A percentile compares a stretch with the other conserved stretches of the same genome.
Conservation (phyloP, 2,888 invertebrate genomes). For the Rotaria macrura region DNA sequence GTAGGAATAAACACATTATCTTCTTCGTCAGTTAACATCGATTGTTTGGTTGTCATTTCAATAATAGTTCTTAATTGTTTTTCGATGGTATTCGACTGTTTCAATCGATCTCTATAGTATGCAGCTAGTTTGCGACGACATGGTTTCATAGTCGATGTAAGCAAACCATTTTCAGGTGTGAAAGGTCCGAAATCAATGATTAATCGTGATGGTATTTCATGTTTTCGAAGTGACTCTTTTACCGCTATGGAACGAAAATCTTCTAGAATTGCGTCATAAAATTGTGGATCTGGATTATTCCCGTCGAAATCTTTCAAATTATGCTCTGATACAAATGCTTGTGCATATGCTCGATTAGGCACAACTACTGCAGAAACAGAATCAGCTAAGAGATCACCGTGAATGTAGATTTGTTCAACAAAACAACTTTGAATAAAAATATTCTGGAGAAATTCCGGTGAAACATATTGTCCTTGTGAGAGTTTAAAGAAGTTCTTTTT, state of each 20-base stretch:
- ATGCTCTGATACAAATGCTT: background rate
- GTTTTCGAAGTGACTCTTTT: background rate
- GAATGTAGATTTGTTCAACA: background rate
- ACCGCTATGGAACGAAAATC: background rate
- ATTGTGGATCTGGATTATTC: background rate
- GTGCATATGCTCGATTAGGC: background rate
- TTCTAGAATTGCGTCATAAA: background rate
- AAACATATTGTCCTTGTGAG: background rate
- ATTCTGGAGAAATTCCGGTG: background rate
- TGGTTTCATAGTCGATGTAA: background rate
- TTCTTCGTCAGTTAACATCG: too few species aligned
- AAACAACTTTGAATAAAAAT: background rate
- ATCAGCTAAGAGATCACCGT: background rate
- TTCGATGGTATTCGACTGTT: background rate
- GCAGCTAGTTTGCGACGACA: background rate
- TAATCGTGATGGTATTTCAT: background rate
- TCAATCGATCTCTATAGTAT: conserved; percentile 36
- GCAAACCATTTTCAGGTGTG: background rate
- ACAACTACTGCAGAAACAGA: background rate
- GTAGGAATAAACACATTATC: background rate
- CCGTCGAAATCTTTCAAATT: background rate
- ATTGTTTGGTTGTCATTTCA: background rate
- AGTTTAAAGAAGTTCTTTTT: background rate
- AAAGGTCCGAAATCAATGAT: background rate
- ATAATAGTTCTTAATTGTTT: conserved; percentile 24